Evolutionary conservation across 2,888 invertebrate species (phyloP), one percentile per base, ranked within the genome.

Genomic region (Monoplex corrugatus): DNA sequence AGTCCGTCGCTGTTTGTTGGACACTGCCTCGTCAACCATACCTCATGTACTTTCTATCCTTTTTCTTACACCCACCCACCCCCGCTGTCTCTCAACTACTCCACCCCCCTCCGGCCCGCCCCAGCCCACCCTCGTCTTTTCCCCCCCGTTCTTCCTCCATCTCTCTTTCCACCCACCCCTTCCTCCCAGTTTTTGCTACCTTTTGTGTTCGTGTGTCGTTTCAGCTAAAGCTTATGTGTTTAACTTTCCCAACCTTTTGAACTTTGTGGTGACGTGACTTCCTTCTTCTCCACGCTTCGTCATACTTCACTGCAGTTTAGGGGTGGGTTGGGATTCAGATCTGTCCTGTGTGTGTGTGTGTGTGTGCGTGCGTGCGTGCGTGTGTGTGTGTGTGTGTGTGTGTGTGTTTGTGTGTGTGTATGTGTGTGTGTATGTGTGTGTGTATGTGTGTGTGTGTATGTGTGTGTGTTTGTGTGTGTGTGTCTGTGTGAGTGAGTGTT

Each of bases 341-440:
- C 5, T 13, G 5, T 13, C 28, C 23, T 23, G 68, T 68, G 68
- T 68, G 68, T 68, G 68, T 68, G 68, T 68, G 68, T 68, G 68
- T 68, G 68, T 68, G 68, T 68, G 68, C 28, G 68, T 68, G 68
- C 28, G 68, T 68, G 68, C 28, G 68, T 68, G 68, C 28, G 68
- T 68, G 68, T 68, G 68, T 68, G 68, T 68, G 68, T 68, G 68
- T 68, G 68, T 68, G 68, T 68, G 68, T 68, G 68, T 68, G 68
- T 68, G 68, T 68, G 68, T 68, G 68, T 68, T 10, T 68, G 68
- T 68, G 68, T 68, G 68, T 68, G 68, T 68, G 68, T 68, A 28
- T 68, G 68, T 68, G 68, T 68, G 68, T 68, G 68, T 68, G 68
- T 68, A 28, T 68, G 68, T 28, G 68, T 23, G 68, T 28, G 68